Base-by-base conservation (phyloP, 2,888 invertebrate species). In the Amphimallon solstitiale region DNA sequence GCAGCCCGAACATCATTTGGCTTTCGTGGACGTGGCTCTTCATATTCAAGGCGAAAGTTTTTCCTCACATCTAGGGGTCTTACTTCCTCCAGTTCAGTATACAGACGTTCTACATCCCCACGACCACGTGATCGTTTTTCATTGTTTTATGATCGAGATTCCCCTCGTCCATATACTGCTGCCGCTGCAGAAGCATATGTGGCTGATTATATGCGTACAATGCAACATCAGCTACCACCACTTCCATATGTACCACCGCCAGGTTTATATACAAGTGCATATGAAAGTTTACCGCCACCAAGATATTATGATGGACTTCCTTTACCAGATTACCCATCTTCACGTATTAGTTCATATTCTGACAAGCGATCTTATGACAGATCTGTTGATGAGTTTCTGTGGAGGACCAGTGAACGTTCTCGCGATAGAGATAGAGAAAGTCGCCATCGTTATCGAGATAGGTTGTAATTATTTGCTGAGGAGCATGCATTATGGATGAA, bases 181-280 rank as follows among this genome's bases (percentile, higher is more conserved):
- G 89, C 89, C 3, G 89, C 89, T 9, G 93, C 93, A n/a, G 93
- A 93, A 78, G 93, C 93, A 0, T 93, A 93, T 80, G 92, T 93
- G 23, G 93, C 93, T 10, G 94, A 95, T 78, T 95, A 94, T 77
- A 93, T 95, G 91, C 86, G 93, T 34, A 92, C 91, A 23, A 92
- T 93, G 92, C 92, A 93, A 77, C 92, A 93, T 75, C 92, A 92
- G 77, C 81, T 93, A 75, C 93, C 94, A 51, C 94, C 95, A 38
- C 83, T 95, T 78, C 93, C 94, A 19, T 95, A 93, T 81, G 92
- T 90, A 34, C 90, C 93, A 19, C 89, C 90, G n/a, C 81, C 83
- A n/a, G 80, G 80, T 48, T 82, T 82, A 81, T 76, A 78, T 52
- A 56, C 70, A 40, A 80, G 86, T 23, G 77, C 83, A 1, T 90